These are phyloP conservation scores for Helicoverpa armigera DNA, from an alignment of 1,140 invertebrate genomes.

Conservation along the genomic window DNA sequence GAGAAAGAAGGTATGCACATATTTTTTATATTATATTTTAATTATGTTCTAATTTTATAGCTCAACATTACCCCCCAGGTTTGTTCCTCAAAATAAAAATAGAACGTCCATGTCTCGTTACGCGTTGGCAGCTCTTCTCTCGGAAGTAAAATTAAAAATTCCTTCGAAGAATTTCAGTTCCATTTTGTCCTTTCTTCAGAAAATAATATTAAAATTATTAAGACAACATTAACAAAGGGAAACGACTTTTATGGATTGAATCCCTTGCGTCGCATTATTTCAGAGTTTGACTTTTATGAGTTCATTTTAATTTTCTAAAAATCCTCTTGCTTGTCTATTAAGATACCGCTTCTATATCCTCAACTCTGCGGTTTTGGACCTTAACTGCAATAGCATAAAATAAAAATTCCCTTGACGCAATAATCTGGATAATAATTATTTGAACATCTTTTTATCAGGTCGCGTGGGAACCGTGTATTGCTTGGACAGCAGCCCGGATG, in stretches of 20 bases:
- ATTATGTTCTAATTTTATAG: too few relatives aligned
- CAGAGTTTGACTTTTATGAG: slow-evolving; percentile 41
- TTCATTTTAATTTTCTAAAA: slow-evolving; percentile 24
- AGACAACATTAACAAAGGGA: slow-evolving; percentile 20
- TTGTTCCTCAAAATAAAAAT: slow-evolving; percentile 1
- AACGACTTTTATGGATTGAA: slow-evolving; percentile 32
- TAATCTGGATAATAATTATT: background rate
- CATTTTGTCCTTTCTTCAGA: slow-evolving; percentile 1
- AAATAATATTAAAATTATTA: slow-evolving; percentile 21
- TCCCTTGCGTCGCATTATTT: slow-evolving; percentile 31
- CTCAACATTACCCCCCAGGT: background rate
- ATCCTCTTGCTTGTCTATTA: slow-evolving; percentile 28
- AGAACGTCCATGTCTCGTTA: background rate
- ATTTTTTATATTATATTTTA: background rate
- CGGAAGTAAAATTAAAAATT: background rate
- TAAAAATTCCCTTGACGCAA: background rate
- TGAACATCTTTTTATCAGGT: slow-evolving; percentile 17
- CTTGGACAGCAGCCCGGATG: slow-evolving; percentile 57
- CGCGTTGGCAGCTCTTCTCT: background rate
- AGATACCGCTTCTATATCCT: background rate
- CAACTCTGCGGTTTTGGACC: background rate
- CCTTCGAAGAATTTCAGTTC: background rate
- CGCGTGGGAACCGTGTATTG: slow-evolving; percentile 50
- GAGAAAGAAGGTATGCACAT: slow-evolving; percentile 45
- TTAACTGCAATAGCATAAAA: background rate